Percentiles rank a stretch among this genome's conserved stretches.
Conservation (phyloP, 1,140 invertebrate genomes). For the Diprion similis region DNA sequence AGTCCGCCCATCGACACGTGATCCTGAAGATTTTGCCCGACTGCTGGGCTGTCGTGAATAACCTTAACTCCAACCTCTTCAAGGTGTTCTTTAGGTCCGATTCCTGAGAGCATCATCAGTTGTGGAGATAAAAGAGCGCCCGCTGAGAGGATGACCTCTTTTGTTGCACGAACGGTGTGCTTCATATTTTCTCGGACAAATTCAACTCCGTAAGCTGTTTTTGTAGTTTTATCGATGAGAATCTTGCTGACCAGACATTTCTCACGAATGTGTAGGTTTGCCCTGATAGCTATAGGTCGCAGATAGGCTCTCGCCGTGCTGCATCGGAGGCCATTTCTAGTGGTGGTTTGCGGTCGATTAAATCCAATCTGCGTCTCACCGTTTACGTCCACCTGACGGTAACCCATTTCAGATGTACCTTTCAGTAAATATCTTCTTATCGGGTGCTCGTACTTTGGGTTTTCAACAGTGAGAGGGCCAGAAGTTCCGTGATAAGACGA, state of each 20-base stretch:
- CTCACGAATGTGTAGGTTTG: constrained; percentile 77
- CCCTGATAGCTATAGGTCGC: constrained; percentile 69
- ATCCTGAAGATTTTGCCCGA: constrained; percentile 83
- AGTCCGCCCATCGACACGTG: constrained; percentile 73
- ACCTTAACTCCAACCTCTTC: constrained; percentile 63
- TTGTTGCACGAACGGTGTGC: constrained; percentile 62
- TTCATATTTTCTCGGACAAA: constrained; percentile 63
- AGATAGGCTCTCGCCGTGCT: constrained; percentile 85
- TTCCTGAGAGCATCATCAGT: constrained; percentile 81
- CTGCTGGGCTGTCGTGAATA: constrained; percentile 68
- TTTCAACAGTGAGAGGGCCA: constrained; percentile 69
- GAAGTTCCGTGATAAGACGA: constrained; percentile 67
- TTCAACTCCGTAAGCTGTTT: constrained; percentile 68
- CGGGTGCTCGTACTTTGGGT: constrained; percentile 67
- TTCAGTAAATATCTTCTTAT: constrained; percentile 71
- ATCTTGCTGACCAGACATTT: constrained; percentile 71
- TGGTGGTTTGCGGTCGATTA: constrained; percentile 74
- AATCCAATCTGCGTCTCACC: constrained; percentile 78
- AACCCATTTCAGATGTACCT: constrained; percentile 75
- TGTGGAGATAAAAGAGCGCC: constrained; percentile 79
- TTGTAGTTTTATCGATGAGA: constrained; percentile 64
- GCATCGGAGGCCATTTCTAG: constrained; percentile 82
- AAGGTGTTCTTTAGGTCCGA: constrained; percentile 72
- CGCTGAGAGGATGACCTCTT: constrained; percentile 77
- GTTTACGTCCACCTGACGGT: constrained; percentile 76